Percentiles rank a stretch among this genome's conserved stretches.
Conservation (phyloP, 1,140 invertebrate species). For the Diachasma alloeum region DNA sequence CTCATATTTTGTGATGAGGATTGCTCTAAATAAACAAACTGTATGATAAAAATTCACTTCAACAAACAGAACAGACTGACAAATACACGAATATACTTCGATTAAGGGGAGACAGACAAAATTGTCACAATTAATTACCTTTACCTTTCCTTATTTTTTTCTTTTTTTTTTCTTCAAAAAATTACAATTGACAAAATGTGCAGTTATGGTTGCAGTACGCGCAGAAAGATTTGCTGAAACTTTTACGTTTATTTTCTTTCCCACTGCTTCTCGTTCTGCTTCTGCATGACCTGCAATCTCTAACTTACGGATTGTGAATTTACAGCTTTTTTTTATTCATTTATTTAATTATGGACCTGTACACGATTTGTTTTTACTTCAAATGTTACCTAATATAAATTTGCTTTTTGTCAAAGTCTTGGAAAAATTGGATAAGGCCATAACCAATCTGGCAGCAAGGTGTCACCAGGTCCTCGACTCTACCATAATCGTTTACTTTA, state of each 20-base stretch:
- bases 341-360: conserved; percentile 46
- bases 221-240: conserved; percentile 47
- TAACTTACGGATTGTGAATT: conserved; percentile 56
- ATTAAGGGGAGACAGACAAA: conserved; percentile 49
- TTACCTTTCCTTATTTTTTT: conserved; percentile 25
- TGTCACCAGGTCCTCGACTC: conserved; percentile 56
- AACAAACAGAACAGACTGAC: conserved; percentile 60
- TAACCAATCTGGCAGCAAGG: conserved; percentile 64
- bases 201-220: conserved; percentile 54
- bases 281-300: conserved; percentile 58
- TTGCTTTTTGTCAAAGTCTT: conserved; percentile 58
- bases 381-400: conserved; percentile 64
- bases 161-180: conserved; percentile 45
- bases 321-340: conserved; percentile 44
- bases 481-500: conserved; percentile 45
- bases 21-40: conserved; percentile 62
- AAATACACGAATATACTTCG: conserved; percentile 42
- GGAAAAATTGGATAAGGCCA: conserved; percentile 66
- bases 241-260: conserved; percentile 40
- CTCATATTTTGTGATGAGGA: conserved; percentile 60
- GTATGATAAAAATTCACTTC: conserved; percentile 61
- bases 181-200: conserved; percentile 62
- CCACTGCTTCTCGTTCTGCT: conserved; percentile 36
- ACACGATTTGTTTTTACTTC: conserved; percentile 52
- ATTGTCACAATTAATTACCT: conserved; percentile 49